phyloP scores from a whole-genome alignment of 2,113 vertebrate genomes.

The Formicarius rufipectus region DNA sequence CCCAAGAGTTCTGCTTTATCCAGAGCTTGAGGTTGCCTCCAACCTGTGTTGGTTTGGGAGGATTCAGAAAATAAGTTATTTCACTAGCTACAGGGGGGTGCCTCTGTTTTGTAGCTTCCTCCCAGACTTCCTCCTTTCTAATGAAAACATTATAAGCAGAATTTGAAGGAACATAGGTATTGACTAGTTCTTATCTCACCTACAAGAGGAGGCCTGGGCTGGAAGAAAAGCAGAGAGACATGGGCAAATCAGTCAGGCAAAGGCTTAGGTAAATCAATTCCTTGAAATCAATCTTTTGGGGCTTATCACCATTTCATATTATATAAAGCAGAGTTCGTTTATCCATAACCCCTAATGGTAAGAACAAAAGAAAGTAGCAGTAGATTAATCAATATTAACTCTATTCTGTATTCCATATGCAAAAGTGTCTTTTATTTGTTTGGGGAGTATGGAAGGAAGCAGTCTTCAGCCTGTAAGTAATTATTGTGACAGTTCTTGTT shows the following conservation, averaged over 20 bases:
- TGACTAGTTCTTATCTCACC: not conserved
- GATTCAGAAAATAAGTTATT: not conserved
- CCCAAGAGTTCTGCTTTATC: not conserved
- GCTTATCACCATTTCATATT: not conserved
- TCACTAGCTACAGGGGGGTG: not conserved
- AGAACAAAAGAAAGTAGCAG: not conserved
- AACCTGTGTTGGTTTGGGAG: not conserved
- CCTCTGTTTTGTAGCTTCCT: not conserved
- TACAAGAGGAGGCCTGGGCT: not conserved
- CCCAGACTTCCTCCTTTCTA: not conserved
- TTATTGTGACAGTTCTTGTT: conserved; percentile 34
- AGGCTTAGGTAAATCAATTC: not conserved
- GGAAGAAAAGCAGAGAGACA: not conserved
- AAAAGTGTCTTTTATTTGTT: not conserved
- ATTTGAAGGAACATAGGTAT: not conserved
- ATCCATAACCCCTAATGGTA: not conserved
- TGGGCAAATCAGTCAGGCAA: not conserved
- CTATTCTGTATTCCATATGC: not conserved
- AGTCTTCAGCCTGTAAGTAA: not conserved
- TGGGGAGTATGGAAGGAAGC: not conserved
- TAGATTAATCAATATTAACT: not conserved
- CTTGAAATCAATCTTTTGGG: not conserved
- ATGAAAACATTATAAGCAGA: not conserved
- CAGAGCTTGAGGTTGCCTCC: not conserved
- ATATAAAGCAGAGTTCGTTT: conserved; percentile 2